Evolutionary conservation across 2,797 vertebrate species (phyloP).

Genomic region (Cottoperca gobio): DNA sequence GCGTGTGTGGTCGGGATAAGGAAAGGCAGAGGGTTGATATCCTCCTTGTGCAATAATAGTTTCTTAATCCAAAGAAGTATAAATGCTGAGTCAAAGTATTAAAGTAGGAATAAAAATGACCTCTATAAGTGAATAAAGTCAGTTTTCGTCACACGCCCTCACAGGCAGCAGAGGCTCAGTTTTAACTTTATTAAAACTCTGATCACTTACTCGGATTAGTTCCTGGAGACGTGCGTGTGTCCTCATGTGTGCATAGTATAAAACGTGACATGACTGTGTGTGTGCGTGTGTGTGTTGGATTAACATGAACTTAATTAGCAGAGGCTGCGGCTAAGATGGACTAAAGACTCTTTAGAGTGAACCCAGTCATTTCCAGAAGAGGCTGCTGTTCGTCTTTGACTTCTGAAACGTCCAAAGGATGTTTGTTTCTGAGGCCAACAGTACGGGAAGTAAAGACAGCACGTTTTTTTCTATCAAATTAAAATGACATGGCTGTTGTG

Average conservation of each 20-base stretch:
- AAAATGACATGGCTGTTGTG: conserved; percentile 29
- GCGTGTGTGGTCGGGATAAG: not conserved
- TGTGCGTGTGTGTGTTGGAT: conserved; percentile 41
- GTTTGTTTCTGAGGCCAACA: conserved; percentile 33
- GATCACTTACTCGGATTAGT: conserved; percentile 38
- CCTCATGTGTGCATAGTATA: conserved; percentile 36
- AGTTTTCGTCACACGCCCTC: conserved; percentile 43
- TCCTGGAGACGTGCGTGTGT: conserved; percentile 30
- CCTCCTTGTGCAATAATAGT: conserved; percentile 53
- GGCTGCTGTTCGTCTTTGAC: conserved; percentile 39
- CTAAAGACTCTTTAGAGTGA: conserved; percentile 50
- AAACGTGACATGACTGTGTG: conserved; percentile 27
- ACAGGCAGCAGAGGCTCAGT: conserved; percentile 26
- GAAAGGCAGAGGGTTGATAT: conserved; percentile 39
- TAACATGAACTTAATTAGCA: conserved; percentile 68
- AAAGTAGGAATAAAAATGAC: conserved; percentile 56
- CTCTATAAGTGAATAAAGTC: conserved; percentile 50
- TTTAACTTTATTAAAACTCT: conserved; percentile 61
- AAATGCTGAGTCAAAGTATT: conserved; percentile 62
- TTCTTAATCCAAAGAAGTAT: conserved; percentile 64
- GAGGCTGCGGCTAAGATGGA: conserved; percentile 46
- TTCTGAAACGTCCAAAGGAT: conserved; percentile 45
- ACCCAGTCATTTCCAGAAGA: conserved; percentile 37
- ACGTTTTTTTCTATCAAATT: conserved; percentile 56
- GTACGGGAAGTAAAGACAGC: conserved; percentile 25